Evolutionary conservation across 2,888 invertebrate species (phyloP).

Genomic region (Athetis lepigone): DNA sequence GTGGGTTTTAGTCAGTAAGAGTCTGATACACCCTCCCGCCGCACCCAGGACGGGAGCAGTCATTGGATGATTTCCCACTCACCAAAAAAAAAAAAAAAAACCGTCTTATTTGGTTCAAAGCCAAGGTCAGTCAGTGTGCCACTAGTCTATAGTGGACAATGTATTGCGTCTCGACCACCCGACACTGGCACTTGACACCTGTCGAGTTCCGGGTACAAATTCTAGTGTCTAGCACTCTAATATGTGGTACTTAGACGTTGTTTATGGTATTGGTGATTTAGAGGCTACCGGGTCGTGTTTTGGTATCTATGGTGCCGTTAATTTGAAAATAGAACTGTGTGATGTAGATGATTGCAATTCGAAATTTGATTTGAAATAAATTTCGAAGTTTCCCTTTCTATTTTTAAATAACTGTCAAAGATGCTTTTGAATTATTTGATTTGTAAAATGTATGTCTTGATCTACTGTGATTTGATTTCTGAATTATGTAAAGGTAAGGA

Average conservation of each 20-base stretch:
- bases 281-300: slow-evolving; percentile 10
- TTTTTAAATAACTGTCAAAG: neutral
- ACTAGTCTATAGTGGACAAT: slow-evolving; percentile 50
- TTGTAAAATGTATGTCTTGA: neutral
- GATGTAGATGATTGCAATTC: neutral
- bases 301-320: slow-evolving; percentile 1
- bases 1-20: too few relatives aligned
- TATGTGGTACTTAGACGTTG: slow-evolving; percentile 65
- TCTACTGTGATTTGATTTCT: neutral
- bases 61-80: too few relatives aligned
- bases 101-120: too few relatives aligned
- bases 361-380: neutral
- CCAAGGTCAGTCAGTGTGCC: slow-evolving; percentile 39
- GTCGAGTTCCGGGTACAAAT: slow-evolving; percentile 78
- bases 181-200: slow-evolving; percentile 71
- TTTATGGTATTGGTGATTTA: slow-evolving; percentile 31
- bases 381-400: neutral
- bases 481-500: neutral
- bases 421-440: neutral
- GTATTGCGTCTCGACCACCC: slow-evolving; percentile 49
- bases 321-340: neutral
- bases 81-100: too few relatives aligned
- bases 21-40: too few relatives aligned
- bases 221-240: slow-evolving; percentile 78
- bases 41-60: too few relatives aligned